A percentile compares a stretch with the other conserved stretches of the same genome.
Conservation (phyloP, 1,140 invertebrate genomes). For the Ceratina japonica region DNA sequence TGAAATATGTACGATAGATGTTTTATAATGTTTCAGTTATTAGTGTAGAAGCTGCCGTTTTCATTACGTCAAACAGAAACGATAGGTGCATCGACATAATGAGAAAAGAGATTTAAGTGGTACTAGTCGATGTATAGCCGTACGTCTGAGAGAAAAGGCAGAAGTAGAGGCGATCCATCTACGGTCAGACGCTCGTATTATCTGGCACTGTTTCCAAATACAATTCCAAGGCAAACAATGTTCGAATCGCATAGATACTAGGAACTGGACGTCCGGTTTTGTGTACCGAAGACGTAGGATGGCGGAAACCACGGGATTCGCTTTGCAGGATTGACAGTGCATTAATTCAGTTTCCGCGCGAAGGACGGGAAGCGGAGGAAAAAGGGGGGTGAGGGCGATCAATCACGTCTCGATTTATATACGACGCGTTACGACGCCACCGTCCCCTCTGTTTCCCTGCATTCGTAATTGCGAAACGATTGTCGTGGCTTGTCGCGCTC, state of each 20-base stretch:
- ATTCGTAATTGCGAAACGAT: slow-evolving; percentile 59
- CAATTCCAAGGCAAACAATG: too few relatives aligned
- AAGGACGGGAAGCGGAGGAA: background rate
- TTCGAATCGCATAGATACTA: too few relatives aligned
- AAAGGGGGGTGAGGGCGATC: slow-evolving; percentile 17
- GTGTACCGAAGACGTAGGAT: background rate
- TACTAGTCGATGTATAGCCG: background rate
- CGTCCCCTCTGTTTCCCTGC: slow-evolving; percentile 39
- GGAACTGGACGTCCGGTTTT: too few relatives aligned
- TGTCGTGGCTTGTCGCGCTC: slow-evolving; percentile 50
- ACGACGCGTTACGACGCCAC: slow-evolving; percentile 23
- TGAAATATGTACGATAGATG: too few relatives aligned
- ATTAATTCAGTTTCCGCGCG: slow-evolving; percentile 41
- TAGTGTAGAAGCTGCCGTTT: too few relatives aligned
- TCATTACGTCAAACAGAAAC: too few relatives aligned
- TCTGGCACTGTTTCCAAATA: background rate
- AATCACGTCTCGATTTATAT: slow-evolving; percentile 49
- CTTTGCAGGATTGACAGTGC: slow-evolving; percentile 40
- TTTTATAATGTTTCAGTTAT: too few relatives aligned
- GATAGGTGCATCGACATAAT: too few relatives aligned
- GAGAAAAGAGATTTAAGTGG: background rate
- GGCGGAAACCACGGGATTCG: slow-evolving; percentile 11
- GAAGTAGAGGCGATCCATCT: too few relatives aligned
- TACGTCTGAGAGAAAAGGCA: too few relatives aligned
- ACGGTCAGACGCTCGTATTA: background rate